Evolutionary conservation across 2,888 invertebrate genomes (phyloP), one percentile per base, ranked within the genome.

Genomic region (Dryomyza anilis): DNA sequence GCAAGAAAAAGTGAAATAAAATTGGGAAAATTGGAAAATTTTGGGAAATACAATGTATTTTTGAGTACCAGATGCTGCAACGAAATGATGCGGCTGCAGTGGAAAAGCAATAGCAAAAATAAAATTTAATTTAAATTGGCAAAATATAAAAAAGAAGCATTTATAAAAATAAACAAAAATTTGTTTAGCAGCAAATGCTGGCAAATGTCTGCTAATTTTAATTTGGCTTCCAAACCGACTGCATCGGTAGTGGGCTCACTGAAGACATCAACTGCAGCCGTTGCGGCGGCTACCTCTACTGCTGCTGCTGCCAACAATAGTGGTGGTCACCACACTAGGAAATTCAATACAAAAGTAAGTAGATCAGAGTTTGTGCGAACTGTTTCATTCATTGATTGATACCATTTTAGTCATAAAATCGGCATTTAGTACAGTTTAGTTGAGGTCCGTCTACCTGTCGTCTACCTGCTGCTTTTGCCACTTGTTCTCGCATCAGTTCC

Each of bases 321-420:
- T 36, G 56, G 52, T 25, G 29, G 39, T 23, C 36, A 55, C 7
- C 46, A 23, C 46, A 53, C 25, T 33, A 48, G 43, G 19, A 57
- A 52, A 52, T 30, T 52, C 25, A 63, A 66, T 67, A 62, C 50
- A 64, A 70, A 70, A 66, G 70, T 69, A 62, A 57, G 64, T 57
- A 16, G 23, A 30, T 6, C n/a, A 43, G n/a, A n/a, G n/a, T n/a
- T 6, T 36, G 36, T 23, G 5, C 3, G 5, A 48, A 48, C 3
- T 25, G 23, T 25, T 3, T 25, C 23, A 23, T 10, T 5, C 16
- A 3, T 14, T 3, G 39, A 48, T 23, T 23, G 25, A 48, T 14
- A 39, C 3, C 39, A n/a, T 39, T 39, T 39, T 16, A n/a, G 3
- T 16, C 16, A 4, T 6, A 39, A 43, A 43, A 8, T 43, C 43